Evolutionary conservation across 2,888 invertebrate genomes (phyloP), one percentile per base, ranked within the genome.

Genomic region (Ophioninae sp.): DNA sequence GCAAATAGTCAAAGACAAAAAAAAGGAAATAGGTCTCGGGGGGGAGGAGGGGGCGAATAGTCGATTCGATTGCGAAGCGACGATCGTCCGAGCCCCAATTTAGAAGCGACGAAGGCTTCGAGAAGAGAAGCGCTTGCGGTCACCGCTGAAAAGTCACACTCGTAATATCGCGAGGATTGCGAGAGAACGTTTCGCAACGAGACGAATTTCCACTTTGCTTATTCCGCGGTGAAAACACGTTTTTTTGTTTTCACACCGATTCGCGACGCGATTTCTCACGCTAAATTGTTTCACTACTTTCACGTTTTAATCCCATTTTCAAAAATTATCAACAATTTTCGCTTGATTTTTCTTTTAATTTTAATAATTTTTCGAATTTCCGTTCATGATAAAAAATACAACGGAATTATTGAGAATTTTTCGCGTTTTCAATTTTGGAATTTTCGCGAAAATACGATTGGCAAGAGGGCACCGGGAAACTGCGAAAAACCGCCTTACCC

Each of bases 41-140:
- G n/a, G n/a, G 68, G 17, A 21, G 20, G 23, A 61, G 39, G 62
- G 70, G 10, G 10, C 41, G 41, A 74, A 65, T 67, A 50, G 76
- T 79, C 62, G 72, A 75, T 73, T 84, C 62, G 79, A 81, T 81
- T 79, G 84, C 75, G 67, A 67, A 77, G 74, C 83, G 50, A 83
- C 80, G 57, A 83, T 77, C 62, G 57, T 65, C 77, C 61, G 57
- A 37, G 70, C 72, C 59, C 59, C 70, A 79, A 84, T 84, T 84
- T 79, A 84, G 75, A 41, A 41, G 10, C 79, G 76, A 81, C 67
- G 62, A 77, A 77, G 56, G 44, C 41, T 62, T 56, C 59, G n/a
- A 7, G 37, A 72, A 23, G n/a, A 56, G 69, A n/a, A n/a, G n/a
- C 21, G 13, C 21, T 59, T 20, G 57, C n/a, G 61, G 57, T 41